Base-by-base conservation (phyloP, 2,888 invertebrate species). In the Onthophagus sagittarius region DNA sequence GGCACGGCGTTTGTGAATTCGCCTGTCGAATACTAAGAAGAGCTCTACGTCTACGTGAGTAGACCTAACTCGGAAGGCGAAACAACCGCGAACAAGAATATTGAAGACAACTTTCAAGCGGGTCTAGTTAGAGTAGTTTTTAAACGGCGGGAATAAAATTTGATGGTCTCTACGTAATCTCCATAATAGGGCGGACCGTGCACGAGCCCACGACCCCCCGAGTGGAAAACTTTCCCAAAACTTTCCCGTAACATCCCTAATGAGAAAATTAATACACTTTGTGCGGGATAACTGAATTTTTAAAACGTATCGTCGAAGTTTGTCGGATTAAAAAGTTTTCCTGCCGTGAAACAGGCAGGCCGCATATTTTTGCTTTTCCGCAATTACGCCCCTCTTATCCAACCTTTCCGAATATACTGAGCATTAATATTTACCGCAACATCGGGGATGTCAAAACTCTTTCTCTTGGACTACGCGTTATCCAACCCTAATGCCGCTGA, bases 241-340 rank as follows among this genome's bases (percentile, higher is more conserved):
- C 67, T 67, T 67, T 23, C n/a, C 31, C 67, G 67, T 67, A 67
- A 67, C 32, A 32, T 67, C 67, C 31, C 67, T 67, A 67, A 67
- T 67, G 67, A 67, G 67, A 67, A 67, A 67, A 67, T 67, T 67
- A 67, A 67, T 67, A 67, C 67, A 67, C 67, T 67, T 67, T 67
- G 31, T 67, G 31, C 67, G 67, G 67, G 67, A 67, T 67, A 67
- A 67, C 67, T 67, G 67, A 67, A 67, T 67, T 67, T 67, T 67
- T 67, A 67, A 67, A 67, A 67, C 67, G 67, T 67, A 67, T 67
- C 67, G 67, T 67, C 67, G 32, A 67, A 67, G 31, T 67, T 67
- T 67, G 67, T 23, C 67, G 67, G 67, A 32, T 31, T 67, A 31
- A 67, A 67, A 67, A 23, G 64, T 64, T 67, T 23, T 32, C 67